phyloP scores from a whole-genome alignment of 2,797 vertebrate species.

The Lepidocolaptes lacrymiger region DNA sequence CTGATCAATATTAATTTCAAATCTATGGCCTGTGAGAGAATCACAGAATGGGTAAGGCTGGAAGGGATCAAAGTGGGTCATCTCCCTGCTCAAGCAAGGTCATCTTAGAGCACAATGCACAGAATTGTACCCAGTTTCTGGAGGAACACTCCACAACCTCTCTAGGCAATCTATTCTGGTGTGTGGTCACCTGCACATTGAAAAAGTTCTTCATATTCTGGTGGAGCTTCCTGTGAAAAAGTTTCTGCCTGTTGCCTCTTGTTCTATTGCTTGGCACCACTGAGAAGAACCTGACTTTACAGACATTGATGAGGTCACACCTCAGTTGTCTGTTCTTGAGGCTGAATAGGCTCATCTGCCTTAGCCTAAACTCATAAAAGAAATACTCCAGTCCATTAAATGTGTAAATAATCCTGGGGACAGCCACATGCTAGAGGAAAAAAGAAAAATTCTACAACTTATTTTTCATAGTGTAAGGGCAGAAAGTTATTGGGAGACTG shows the following conservation, averaged over 20 bases:
- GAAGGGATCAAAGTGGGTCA: not conserved
- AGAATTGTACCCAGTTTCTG: not conserved
- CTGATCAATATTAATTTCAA: not conserved
- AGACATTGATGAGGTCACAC: not conserved
- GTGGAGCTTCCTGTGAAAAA: not conserved
- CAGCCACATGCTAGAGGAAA: not conserved
- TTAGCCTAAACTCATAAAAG: not conserved
- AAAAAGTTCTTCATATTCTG: not conserved
- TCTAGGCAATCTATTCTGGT: not conserved
- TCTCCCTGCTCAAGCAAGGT: too few relatives aligned
- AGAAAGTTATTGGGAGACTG: not conserved
- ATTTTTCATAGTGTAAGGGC: not conserved
- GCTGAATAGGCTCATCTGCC: not conserved
- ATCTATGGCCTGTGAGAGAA: not conserved
- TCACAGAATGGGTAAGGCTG: not conserved
- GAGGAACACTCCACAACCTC: not conserved
- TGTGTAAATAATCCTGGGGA: not conserved
- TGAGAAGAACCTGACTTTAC: not conserved
- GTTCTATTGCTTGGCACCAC: not conserved
- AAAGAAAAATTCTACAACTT: not conserved
- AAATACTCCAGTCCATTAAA: accelerated
- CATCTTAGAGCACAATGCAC: not conserved
- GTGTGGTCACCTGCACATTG: not conserved
- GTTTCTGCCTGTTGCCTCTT: not conserved
- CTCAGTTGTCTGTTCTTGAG: not conserved